Evolutionary conservation across 2,797 vertebrate species (phyloP), one percentile per base, ranked within the genome.

Genomic region (Sciurus carolinensis): DNA sequence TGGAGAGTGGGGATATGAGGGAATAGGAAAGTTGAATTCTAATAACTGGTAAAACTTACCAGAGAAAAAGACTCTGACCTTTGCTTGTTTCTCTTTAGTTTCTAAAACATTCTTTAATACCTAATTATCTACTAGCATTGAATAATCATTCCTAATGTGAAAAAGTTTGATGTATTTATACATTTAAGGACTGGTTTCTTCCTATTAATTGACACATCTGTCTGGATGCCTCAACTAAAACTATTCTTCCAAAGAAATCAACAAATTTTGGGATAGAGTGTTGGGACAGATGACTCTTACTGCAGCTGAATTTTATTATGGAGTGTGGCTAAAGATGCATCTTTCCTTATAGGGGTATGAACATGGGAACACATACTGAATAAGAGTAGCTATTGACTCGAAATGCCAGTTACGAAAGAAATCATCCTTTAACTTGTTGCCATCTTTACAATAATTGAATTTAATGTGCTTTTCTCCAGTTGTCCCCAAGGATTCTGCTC

Each of bases 361-460:
- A 77, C 9, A 22, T 18, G 24, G 7, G 44, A 91, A 93, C 5
- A 36, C 9, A 28, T 54, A 8, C 26, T 82, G 33, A 73, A 13
- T 30, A 12, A 77, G 15, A 44, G 10, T 17, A 59, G 92, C 94
- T 50, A 79, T 26, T 54, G 26, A 80, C 24, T 64, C 44, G 6
- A 5, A 81, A 95, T 73, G 67, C 12, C 18, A 72, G 44, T 73
- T 44, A 87, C 7, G 80, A 54, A 66, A 47, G 14, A 44, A 64
- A 71, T 1, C 15, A 28, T 44, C 39, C 76, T 96, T 90, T 54
- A 93, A 84, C 73, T 85, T 94, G 50, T 72, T 95, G 59, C 87
- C 75, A 71, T 90, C 66, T 87, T 90, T 94, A 95, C 7, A 83
- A 85, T 95, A 95, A 97, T 93, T 97, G 69, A 94, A 75, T 94